phyloP scores from a whole-genome alignment of 1,140 invertebrate species.

The Ceratitis capitata region DNA sequence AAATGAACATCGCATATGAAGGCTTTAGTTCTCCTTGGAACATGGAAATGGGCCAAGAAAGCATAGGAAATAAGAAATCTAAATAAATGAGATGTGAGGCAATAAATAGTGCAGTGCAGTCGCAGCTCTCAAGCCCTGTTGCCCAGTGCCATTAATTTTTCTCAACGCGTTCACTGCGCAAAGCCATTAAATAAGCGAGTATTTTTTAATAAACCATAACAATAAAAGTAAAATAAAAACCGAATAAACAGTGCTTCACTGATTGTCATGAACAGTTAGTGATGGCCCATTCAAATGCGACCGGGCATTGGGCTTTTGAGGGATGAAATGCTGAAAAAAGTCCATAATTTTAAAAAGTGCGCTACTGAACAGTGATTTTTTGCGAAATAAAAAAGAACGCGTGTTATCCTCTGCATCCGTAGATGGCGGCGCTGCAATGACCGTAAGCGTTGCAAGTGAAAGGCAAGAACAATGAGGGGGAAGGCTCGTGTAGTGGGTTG shows the following conservation, averaged over 20 bases:
- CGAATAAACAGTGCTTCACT: not conserved
- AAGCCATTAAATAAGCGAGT: conserved; percentile 14
- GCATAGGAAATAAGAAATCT: not conserved
- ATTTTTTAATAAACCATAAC: conserved; percentile 40
- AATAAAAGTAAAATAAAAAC: not conserved
- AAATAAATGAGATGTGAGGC: not conserved
- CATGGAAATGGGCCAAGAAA: not conserved
- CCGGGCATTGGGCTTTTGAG: not conserved
- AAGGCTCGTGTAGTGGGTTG: not conserved
- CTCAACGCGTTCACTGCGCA: not conserved
- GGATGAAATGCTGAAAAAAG: not conserved
- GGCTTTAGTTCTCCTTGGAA: too few species aligned
- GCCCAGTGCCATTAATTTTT: not conserved
- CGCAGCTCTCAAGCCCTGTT: not conserved
- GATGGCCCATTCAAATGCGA: not conserved
- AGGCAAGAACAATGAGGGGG: not conserved
- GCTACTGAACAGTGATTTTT: not conserved
- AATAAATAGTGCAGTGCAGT: not conserved
- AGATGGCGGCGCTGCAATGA: not conserved
- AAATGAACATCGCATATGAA: too few species aligned
- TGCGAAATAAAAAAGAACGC: conserved; percentile 1
- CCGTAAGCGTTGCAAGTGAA: not conserved
- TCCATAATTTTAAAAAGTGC: not conserved
- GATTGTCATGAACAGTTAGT: not conserved
- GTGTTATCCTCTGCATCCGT: not conserved